Conservation (phyloP, 2,888 invertebrate genomes). For the Patella depressa region DNA sequence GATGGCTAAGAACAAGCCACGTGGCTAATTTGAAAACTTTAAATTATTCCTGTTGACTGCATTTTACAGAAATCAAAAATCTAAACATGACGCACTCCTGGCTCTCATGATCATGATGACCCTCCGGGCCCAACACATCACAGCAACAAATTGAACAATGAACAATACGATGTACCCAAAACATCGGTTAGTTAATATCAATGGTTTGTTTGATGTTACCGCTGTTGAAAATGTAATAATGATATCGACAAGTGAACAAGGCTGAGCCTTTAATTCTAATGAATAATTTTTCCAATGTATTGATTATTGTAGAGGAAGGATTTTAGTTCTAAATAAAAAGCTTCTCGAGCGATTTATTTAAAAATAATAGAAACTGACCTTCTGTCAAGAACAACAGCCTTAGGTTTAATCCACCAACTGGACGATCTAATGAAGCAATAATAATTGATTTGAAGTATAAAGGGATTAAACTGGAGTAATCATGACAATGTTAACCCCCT, state of each 20-base stretch:
- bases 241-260: not conserved
- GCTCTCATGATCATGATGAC: not conserved
- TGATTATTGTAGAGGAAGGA: conserved; percentile 1
- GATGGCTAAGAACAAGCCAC: too few relatives aligned
- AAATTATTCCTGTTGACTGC: too few relatives aligned
- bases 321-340: not conserved
- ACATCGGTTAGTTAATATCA: conserved; percentile 9
- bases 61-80: too few relatives aligned
- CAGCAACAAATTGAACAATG: not conserved
- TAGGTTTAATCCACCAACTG: not conserved
- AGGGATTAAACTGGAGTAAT: conserved; percentile 10
- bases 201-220: not conserved
- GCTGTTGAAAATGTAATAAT: conserved; percentile 2
- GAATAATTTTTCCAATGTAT: conserved; percentile 8
- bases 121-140: not conserved
- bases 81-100: not conserved
- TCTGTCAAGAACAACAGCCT: not conserved
- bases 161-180: not conserved
- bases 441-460: not conserved
- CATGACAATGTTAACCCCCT: not conserved
- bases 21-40: too few relatives aligned
- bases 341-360: not conserved
- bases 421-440: conserved; percentile 2
- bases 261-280: not conserved
- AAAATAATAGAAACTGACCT: not conserved